phyloP scores from a whole-genome alignment of 2,888 invertebrate genomes.

The Epicampocera succincta region DNA sequence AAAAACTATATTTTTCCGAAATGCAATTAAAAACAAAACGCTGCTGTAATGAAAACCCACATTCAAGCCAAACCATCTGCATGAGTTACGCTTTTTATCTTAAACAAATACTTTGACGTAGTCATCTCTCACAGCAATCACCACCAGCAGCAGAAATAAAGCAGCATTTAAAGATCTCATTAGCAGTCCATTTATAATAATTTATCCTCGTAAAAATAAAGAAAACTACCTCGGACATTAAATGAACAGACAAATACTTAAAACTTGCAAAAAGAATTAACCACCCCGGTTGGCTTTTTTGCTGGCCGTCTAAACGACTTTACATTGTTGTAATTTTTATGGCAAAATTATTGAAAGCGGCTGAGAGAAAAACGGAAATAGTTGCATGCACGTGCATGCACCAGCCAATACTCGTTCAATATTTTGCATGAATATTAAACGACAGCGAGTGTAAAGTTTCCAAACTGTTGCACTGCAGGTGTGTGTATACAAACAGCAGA shows the following conservation, averaged over 20 bases:
- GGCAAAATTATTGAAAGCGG: slow-evolving; percentile 17
- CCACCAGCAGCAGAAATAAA: background rate
- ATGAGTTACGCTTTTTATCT: background rate
- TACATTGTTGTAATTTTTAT: slow-evolving; percentile 48
- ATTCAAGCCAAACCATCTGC: background rate
- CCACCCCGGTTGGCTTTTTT: background rate
- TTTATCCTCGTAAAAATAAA: slow-evolving; percentile 55
- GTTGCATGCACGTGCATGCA: background rate
- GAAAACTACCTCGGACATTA: slow-evolving; percentile 48
- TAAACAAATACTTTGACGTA: background rate
- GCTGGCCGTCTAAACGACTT: background rate
- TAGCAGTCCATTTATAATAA: slow-evolving; percentile 68
- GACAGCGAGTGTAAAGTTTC: slow-evolving; percentile 13
- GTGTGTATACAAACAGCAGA: too few relatives aligned
- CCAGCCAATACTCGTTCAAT: slow-evolving; percentile 42
- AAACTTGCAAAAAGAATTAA: slow-evolving; percentile 14
- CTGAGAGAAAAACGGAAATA: slow-evolving; percentile 2
- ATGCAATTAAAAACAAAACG: slow-evolving; percentile 40
- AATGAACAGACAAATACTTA: slow-evolving; percentile 42
- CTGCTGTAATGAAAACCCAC: slow-evolving; percentile 21
- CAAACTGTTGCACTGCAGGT: background rate
- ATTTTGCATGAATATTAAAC: slow-evolving; percentile 49
- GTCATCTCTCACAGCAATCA: background rate
- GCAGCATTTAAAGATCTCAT: slow-evolving; percentile 63
- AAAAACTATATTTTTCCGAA: background rate